Conservation (phyloP, 2,888 invertebrate genomes). For the Mimachlamys varia region DNA sequence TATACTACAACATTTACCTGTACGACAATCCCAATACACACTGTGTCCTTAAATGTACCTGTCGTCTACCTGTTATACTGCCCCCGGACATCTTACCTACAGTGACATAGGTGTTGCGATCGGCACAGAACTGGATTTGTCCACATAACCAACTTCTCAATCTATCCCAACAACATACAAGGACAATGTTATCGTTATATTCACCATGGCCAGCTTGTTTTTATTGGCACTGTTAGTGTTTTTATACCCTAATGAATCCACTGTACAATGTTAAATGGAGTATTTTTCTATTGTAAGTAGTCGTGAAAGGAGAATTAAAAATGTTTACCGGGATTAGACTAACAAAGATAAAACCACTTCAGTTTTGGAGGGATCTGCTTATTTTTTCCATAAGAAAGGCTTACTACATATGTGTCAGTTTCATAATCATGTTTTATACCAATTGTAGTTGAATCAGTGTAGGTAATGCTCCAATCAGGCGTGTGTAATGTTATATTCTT, state of each 20-base stretch:
- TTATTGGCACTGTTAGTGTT: constrained; percentile 19
- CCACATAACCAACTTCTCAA: neutral
- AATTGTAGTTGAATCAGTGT: neutral
- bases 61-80: neutral
- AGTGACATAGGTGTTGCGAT: neutral
- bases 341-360: neutral
- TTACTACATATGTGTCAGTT: neutral
- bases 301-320: neutral
- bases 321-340: neutral
- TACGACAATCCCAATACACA: constrained; percentile 9
- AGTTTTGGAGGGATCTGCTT: neutral
- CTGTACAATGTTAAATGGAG: neutral
- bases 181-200: constrained; percentile 12
- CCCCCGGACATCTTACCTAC: neutral
- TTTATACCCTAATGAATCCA: constrained; percentile 23
- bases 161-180: neutral
- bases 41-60: neutral
- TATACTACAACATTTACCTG: neutral
- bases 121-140: neutral
- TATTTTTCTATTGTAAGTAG: neutral
- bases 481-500: neutral
- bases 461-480: neutral
- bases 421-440: constrained; percentile 18
- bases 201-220: neutral
- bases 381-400: neutral